phyloP scores from a whole-genome alignment of 2,888 invertebrate species.

The Hyalella azteca region DNA sequence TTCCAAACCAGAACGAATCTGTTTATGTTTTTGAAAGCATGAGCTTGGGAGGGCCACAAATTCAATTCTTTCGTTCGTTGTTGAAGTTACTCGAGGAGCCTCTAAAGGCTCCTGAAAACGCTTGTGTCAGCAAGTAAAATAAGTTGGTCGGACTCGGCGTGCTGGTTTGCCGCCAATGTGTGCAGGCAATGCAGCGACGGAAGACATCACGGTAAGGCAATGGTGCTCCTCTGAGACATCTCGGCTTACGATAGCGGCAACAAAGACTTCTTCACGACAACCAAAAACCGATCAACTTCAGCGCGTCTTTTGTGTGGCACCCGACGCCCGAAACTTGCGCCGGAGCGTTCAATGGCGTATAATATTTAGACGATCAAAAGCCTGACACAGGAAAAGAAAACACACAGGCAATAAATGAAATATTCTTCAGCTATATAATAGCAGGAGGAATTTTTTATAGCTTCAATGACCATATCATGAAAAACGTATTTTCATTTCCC shows the following conservation, averaged over 20 bases:
- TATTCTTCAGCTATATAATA: too few relatives aligned
- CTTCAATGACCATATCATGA: too few relatives aligned
- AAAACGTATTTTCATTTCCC: too few relatives aligned
- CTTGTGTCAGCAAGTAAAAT: conserved; percentile 4
- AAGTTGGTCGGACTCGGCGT: background rate
- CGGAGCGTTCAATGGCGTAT: too few relatives aligned
- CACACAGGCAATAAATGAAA: too few relatives aligned
- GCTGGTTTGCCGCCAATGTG: background rate
- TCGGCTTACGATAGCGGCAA: background rate
- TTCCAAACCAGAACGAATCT: conserved; percentile 2
- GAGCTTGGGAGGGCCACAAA: background rate
- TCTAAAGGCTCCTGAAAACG: background rate
- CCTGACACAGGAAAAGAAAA: too few relatives aligned
- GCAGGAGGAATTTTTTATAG: too few relatives aligned
- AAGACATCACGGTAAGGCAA: background rate
- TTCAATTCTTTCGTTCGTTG: conserved; percentile 6
- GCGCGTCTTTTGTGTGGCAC: background rate
- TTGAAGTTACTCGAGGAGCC: background rate
- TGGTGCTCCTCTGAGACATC: background rate
- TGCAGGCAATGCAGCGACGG: background rate
- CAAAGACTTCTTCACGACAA: background rate
- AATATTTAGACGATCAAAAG: too few relatives aligned
- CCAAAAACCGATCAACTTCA: background rate
- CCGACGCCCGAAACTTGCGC: background rate
- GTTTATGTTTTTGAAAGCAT: conserved; percentile 6